Evolutionary conservation across 2,888 invertebrate species (phyloP).

Genomic region (Apoderus coryli): DNA sequence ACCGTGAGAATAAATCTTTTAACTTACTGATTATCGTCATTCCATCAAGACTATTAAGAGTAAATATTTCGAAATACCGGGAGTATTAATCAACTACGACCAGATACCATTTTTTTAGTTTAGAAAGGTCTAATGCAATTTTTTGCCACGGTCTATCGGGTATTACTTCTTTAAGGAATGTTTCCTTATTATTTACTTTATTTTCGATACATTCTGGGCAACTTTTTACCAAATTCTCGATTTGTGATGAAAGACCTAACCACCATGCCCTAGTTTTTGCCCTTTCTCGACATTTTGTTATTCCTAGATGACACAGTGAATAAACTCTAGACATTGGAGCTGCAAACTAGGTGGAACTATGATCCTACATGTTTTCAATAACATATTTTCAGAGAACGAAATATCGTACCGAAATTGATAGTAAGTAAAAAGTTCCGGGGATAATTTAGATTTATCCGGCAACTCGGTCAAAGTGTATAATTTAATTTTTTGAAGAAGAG

Average conservation of each 20-base stretch:
- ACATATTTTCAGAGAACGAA: no score
- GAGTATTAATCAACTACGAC: conserved; percentile 12
- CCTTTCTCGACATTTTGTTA: no score
- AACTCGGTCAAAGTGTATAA: no score
- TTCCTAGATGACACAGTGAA: no score
- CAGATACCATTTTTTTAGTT: no score
- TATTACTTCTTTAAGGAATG: conserved; percentile 11
- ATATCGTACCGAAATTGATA: conserved; percentile 3
- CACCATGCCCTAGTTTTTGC: conserved; percentile 7
- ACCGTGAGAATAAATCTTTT: conserved; percentile 10
- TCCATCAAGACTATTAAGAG: conserved; percentile 3
- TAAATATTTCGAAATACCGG: conserved; percentile 8
- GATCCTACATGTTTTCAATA: no score
- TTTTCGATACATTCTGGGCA: conserved; percentile 14
- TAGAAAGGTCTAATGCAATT: conserved; percentile 14
- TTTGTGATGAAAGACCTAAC: conserved; percentile 13
- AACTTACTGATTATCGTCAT: conserved; percentile 6
- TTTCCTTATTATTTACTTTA: conserved; percentile 13
- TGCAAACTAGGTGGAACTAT: no score
- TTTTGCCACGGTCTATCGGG: conserved; percentile 13
- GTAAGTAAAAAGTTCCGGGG: not conserved
- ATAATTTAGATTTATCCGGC: no score
- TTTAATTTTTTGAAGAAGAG: conserved; percentile 4
- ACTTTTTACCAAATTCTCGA: conserved; percentile 13
- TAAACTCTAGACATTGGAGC: no score